phyloP scores from a whole-genome alignment of 2,797 vertebrate species.

The Cossypha niveicapilla region DNA sequence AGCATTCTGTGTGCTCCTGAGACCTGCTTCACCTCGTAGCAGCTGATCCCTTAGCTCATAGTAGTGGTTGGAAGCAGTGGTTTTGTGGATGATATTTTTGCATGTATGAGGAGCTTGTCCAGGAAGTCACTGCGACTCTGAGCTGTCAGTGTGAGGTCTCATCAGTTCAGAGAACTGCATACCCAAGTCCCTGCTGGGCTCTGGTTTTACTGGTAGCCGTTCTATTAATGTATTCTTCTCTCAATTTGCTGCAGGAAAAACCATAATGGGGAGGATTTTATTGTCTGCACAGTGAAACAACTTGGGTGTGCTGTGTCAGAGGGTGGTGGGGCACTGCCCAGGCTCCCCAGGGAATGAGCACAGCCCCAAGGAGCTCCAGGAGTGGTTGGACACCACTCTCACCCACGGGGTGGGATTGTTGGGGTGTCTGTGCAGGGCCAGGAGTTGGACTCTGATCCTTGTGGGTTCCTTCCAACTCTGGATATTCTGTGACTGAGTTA shows the following conservation, averaged over 20 bases:
- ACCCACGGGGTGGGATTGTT: background rate
- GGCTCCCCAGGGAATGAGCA: background rate
- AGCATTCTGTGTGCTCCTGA: background rate
- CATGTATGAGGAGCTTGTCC: background rate
- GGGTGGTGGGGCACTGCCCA: accelerated
- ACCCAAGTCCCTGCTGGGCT: background rate
- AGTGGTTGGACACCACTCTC: accelerated
- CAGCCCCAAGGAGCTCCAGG: background rate
- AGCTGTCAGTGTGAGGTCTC: background rate
- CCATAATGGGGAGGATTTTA: background rate
- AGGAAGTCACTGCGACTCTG: background rate
- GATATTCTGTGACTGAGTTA: background rate
- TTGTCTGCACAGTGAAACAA: background rate
- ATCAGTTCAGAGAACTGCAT: background rate
- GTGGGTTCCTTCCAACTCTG: background rate
- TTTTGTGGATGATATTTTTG: background rate
- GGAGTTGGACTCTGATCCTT: background rate
- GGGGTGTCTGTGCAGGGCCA: background rate
- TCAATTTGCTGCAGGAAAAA: background rate
- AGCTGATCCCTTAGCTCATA: background rate
- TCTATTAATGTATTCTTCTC: background rate
- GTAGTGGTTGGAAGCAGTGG: background rate
- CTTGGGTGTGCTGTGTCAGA: background rate
- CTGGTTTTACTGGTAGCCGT: background rate
- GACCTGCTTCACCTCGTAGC: background rate